Conservation (phyloP, 2,113 vertebrate genomes). For the Myotis davidii region DNA sequence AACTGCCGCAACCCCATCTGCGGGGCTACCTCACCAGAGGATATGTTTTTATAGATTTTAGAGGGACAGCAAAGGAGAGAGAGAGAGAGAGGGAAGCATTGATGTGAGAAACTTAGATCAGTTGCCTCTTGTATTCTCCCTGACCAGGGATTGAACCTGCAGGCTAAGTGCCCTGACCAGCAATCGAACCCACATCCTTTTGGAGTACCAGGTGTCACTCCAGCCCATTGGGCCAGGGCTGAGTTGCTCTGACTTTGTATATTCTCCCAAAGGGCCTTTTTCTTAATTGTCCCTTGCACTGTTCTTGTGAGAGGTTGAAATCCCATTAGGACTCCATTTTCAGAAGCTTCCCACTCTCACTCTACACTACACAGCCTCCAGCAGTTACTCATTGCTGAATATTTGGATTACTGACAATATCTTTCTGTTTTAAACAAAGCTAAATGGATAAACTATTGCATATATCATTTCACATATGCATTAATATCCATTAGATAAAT, state of each 20-base stretch:
- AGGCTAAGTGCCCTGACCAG: too few species aligned
- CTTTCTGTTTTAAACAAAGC: background rate
- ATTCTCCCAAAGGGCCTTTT: background rate
- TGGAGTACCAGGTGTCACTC: too few species aligned
- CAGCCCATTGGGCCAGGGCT: background rate
- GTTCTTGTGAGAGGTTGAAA: background rate
- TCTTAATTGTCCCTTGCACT: background rate
- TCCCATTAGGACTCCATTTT: background rate
- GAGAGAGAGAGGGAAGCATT: too few species aligned
- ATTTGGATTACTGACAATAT: background rate
- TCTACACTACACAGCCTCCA: background rate
- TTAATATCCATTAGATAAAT: background rate
- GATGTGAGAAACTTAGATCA: too few species aligned
- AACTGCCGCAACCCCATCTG: constrained; percentile 90
- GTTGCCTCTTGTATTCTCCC: too few species aligned
- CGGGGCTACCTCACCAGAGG: too few species aligned
- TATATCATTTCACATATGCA: background rate
- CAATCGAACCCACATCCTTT: too few species aligned
- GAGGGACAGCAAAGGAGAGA: too few species aligned
- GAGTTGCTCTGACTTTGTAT: background rate
- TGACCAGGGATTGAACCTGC: too few species aligned
- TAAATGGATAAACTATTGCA: constrained; percentile 29
- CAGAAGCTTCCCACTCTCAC: background rate
- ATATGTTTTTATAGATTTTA: too few species aligned
- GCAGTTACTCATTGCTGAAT: background rate